These are phyloP conservation scores for Hippoglossus stenolepis DNA, from an alignment of 2,113 vertebrate species.

Conservation along the genomic window DNA sequence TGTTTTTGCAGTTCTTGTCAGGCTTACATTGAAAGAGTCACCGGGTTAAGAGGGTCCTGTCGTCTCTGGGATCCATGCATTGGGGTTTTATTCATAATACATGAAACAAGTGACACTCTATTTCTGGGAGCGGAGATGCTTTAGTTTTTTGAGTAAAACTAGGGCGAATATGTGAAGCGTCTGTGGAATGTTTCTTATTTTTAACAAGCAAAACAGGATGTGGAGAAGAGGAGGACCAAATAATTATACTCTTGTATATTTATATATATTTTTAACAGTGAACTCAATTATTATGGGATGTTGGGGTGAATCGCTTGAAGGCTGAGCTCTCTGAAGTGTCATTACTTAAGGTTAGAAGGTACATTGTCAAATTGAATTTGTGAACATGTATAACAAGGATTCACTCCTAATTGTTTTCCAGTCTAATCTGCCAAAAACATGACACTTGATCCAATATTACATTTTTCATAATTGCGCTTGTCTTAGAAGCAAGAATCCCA, in stretches of 20 bases:
- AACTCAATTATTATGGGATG: not conserved
- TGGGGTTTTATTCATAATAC: conserved; percentile 63
- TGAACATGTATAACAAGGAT: conserved; percentile 10
- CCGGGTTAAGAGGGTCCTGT: conserved; percentile 47
- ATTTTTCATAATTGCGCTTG: not conserved
- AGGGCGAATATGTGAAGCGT: conserved; percentile 60
- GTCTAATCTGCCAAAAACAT: not conserved
- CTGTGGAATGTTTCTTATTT: conserved; percentile 33
- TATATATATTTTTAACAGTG: not conserved
- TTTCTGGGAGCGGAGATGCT: conserved; percentile 60
- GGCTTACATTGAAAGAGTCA: conserved; percentile 24
- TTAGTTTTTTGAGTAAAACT: conserved; percentile 55
- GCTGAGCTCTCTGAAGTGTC: not conserved
- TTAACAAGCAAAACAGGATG: conserved; percentile 28
- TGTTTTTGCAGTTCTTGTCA: conserved; percentile 32
- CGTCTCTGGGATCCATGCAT: conserved; percentile 36
- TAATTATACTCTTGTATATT: conserved; percentile 1
- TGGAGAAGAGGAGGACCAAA: conserved; percentile 4
- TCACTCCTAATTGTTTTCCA: not conserved
- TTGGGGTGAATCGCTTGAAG: not conserved
- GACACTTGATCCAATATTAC: not conserved
- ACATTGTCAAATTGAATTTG: not conserved
- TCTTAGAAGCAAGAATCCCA: not conserved
- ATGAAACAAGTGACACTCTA: conserved; percentile 69
- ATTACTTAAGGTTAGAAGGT: not conserved